A percentile compares a stretch with the other conserved stretches of the same genome.
Evolutionary conservation across 2,797 vertebrate genomes (phyloP).

Genomic region (Sparidentex hasta): DNA sequence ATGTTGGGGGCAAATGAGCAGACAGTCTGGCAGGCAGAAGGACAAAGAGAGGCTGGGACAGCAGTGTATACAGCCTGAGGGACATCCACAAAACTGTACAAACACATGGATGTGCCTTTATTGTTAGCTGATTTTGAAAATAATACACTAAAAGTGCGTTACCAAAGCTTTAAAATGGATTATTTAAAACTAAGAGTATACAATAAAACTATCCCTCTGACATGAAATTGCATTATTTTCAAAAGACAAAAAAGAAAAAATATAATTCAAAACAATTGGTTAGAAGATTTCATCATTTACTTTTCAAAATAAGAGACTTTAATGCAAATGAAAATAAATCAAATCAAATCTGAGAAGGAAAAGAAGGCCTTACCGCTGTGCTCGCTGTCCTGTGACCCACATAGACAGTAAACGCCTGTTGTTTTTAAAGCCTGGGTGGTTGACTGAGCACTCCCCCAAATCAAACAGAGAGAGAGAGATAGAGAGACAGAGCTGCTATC

Average conservation of each 20-base stretch:
- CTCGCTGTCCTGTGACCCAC: constrained; percentile 47
- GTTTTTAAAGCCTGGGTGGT: constrained; percentile 66
- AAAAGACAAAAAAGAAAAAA: not conserved
- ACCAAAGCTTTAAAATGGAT: not conserved
- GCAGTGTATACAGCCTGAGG: constrained; percentile 21
- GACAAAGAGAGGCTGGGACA: constrained; percentile 37
- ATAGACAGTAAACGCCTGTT: constrained; percentile 33
- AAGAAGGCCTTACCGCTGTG: constrained; percentile 64
- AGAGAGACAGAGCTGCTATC: not conserved
- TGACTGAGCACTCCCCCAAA: constrained; percentile 68
- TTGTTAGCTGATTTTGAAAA: not conserved
- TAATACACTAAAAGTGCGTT: not conserved
- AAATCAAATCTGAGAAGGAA: not conserved
- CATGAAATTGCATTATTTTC: not conserved
- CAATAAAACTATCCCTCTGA: not conserved
- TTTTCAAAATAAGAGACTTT: constrained; percentile 1
- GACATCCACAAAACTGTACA: not conserved
- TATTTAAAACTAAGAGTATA: not conserved
- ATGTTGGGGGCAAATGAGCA: constrained; percentile 33
- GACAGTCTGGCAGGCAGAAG: constrained; percentile 13
- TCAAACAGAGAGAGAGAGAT: constrained; percentile 57
- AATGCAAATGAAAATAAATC: not conserved
- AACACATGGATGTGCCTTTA: not conserved
- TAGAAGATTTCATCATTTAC: not conserved
- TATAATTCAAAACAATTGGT: not conserved